A percentile compares a stretch with the other conserved stretches of the same genome.
These are phyloP conservation scores for Labeo catla DNA, from an alignment of 2,113 vertebrate species.

Conservation along the genomic window DNA sequence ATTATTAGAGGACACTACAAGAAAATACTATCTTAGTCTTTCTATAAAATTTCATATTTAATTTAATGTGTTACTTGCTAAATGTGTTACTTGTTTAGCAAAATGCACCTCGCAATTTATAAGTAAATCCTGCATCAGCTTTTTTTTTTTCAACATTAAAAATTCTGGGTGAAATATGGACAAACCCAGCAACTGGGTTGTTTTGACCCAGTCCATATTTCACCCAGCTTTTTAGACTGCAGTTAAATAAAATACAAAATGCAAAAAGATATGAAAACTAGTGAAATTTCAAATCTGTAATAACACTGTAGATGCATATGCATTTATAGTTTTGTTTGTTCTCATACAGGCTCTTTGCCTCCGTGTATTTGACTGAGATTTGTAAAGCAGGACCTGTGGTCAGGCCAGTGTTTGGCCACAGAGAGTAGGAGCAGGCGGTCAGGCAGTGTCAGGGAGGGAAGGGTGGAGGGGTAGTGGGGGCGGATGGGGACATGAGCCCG, in stretches of 20 bases:
- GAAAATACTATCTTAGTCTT: too few species aligned
- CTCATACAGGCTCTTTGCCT: neutral
- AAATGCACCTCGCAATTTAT: too few species aligned
- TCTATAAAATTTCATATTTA: too few species aligned
- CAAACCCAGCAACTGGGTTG: too few species aligned
- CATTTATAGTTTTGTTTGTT: neutral
- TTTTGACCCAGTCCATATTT: too few species aligned
- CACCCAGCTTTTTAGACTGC: too few species aligned
- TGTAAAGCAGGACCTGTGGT: conserved; percentile 12
- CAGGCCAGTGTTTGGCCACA: neutral
- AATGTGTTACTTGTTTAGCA: too few species aligned
- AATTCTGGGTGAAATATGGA: too few species aligned
- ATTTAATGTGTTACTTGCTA: too few species aligned
- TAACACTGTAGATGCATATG: neutral
- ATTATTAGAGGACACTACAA: too few species aligned
- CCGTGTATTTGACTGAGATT: neutral
- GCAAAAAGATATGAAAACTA: neutral
- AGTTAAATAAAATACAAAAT: neutral
- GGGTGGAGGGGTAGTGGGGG: neutral
- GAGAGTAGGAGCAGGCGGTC: conserved; percentile 1
- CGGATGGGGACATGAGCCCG: conserved; percentile 14
- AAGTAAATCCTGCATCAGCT: too few species aligned
- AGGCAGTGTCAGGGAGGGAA: conserved; percentile 15
- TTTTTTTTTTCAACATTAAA: too few species aligned
- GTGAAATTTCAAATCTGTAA: neutral